These are phyloP conservation scores for Catharus minimus DNA, from an alignment of 2,113 vertebrate genomes.

Conservation along the genomic window DNA sequence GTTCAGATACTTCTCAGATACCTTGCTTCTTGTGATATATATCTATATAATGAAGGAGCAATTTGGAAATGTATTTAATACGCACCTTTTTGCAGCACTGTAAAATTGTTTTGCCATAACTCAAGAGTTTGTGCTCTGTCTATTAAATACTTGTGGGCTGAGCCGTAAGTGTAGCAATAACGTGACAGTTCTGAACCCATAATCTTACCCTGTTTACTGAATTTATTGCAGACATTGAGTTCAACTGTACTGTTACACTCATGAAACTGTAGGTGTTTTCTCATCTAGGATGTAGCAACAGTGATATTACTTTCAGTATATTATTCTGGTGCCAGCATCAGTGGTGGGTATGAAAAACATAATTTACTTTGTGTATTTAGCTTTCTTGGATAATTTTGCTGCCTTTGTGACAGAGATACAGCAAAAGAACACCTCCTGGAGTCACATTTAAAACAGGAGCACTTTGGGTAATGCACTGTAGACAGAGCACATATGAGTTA, in stretches of 20 bases:
- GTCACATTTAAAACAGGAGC: conserved; percentile 51
- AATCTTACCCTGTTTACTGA: conserved; percentile 9
- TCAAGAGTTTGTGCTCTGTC: not conserved
- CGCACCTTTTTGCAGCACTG: not conserved
- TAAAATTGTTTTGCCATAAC: not conserved
- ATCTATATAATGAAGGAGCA: not conserved
- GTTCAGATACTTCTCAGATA: not conserved
- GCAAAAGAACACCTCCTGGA: conserved; percentile 53
- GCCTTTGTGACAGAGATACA: conserved; percentile 52
- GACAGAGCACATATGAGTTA: conserved; percentile 69
- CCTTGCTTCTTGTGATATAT: not conserved
- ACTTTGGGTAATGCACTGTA: conserved; percentile 64
- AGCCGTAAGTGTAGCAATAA: not conserved
- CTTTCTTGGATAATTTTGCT: conserved; percentile 61
- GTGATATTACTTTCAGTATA: not conserved
- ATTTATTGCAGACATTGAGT: conserved; percentile 11
- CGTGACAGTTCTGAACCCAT: not conserved
- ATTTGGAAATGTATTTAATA: not conserved
- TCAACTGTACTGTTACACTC: conserved; percentile 6
- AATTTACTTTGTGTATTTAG: conserved; percentile 45
- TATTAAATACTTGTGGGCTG: not conserved
- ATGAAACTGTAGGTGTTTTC: conserved; percentile 46
- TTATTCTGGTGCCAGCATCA: conserved; percentile 41
- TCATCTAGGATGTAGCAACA: not conserved
- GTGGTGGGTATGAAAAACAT: conserved; percentile 48